These are phyloP conservation scores for Cliona cf. orientalis DNA, from an alignment of 37 sponge, comb jelly and placozoan genomes.

Conservation along the genomic window DNA sequence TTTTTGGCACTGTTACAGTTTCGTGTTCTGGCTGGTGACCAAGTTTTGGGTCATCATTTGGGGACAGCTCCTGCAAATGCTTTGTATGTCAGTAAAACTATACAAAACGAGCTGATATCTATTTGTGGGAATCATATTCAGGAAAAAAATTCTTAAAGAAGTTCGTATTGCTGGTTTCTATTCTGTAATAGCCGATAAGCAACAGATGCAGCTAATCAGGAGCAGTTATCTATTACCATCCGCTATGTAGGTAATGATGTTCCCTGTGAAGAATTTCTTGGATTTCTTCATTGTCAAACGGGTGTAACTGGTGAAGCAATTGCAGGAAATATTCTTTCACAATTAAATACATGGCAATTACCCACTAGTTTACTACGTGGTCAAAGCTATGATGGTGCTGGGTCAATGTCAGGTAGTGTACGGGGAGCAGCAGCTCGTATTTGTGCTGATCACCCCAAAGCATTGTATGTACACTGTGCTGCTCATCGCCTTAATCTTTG, in stretches of 20 bases:
- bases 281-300: slow-evolving; percentile 14
- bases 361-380: slow-evolving; percentile 21
- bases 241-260: background rate
- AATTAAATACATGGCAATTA: background rate
- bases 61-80: slow-evolving; percentile 44
- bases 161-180: slow-evolving; percentile 3
- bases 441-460: slow-evolving; percentile 55
- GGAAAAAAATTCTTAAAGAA: slow-evolving; percentile 26
- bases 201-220: background rate
- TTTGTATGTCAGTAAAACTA: slow-evolving; percentile 41
- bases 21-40: slow-evolving; percentile 48
- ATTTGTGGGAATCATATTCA: slow-evolving; percentile 45
- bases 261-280: background rate
- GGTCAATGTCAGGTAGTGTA: slow-evolving; percentile 48
- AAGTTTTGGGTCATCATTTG: slow-evolving; percentile 42
- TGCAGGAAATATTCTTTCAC: slow-evolving; percentile 18
- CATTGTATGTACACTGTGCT: slow-evolving; percentile 53
- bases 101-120: slow-evolving; percentile 63
- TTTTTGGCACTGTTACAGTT: slow-evolving; percentile 47
- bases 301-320: slow-evolving; percentile 52
- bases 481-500: slow-evolving; percentile 42
- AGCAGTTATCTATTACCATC: background rate
- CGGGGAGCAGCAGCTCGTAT: slow-evolving; percentile 59
- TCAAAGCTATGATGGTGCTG: slow-evolving; percentile 67
- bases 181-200: background rate